Evolutionary conservation across 2,797 vertebrate genomes (phyloP).

Genomic region (Myotis myotis): DNA sequence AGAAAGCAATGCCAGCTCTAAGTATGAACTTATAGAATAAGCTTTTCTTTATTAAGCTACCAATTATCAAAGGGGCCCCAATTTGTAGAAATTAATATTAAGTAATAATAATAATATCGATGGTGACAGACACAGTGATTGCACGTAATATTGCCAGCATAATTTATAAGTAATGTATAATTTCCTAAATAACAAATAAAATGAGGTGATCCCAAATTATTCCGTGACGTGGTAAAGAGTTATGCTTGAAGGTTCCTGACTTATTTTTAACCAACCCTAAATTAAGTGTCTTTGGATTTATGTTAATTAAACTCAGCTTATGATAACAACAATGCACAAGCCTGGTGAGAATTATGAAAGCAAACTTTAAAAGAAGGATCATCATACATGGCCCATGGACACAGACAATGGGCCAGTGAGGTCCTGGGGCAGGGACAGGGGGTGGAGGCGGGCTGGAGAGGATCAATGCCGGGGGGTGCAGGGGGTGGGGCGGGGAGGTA

Average conservation of each 20-base stretch:
- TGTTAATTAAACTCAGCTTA: slow-evolving; percentile 26
- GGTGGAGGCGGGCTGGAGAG: no score
- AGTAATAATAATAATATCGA: background rate
- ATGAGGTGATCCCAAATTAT: slow-evolving; percentile 4
- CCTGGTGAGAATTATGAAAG: slow-evolving; percentile 50
- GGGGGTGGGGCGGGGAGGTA: no score
- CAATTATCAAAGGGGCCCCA: background rate
- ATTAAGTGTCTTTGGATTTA: background rate
- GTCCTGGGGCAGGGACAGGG: no score
- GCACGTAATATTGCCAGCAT: background rate
- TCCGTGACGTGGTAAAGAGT: background rate
- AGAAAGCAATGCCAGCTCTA: background rate
- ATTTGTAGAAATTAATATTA: slow-evolving; percentile 24
- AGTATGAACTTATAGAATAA: background rate
- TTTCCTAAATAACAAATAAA: background rate
- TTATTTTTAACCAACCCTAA: background rate
- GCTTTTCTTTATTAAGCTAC: background rate
- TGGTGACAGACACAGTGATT: background rate
- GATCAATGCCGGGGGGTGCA: no score
- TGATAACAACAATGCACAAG: background rate
- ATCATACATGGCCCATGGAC: background rate
- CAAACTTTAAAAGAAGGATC: background rate
- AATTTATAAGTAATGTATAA: background rate
- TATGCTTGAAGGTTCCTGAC: background rate
- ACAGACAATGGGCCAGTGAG: no score